These are phyloP conservation scores for Tetramorium bicarinatum DNA, from an alignment of 2,888 invertebrate genomes.

Conservation along the genomic window DNA sequence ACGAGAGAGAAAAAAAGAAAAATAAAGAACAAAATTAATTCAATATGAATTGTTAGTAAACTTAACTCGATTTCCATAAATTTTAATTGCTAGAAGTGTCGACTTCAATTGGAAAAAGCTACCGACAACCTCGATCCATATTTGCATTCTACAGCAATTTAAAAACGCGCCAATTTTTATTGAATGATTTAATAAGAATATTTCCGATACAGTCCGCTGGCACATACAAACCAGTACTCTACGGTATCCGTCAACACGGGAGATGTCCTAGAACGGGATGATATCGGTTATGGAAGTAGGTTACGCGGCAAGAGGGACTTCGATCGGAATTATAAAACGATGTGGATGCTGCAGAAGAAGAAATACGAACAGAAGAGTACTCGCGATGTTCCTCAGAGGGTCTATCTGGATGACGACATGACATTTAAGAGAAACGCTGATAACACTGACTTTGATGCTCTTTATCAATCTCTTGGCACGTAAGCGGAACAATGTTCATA, in stretches of 20 bases:
- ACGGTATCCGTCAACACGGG: not conserved
- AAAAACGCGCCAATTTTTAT: conserved; percentile 25
- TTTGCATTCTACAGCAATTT: conserved; percentile 32
- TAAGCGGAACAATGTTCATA: conserved; percentile 25
- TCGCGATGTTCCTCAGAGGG: conserved; percentile 43
- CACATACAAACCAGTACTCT: conserved; percentile 35
- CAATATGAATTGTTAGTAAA: not conserved
- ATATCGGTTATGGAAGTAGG: conserved; percentile 39
- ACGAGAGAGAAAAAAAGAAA: not conserved
- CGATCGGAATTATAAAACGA: conserved; percentile 46
- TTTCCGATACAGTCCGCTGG: conserved; percentile 32
- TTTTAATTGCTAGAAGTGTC: conserved; percentile 3
- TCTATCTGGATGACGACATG: conserved; percentile 63
- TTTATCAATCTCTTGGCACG: conserved; percentile 30
- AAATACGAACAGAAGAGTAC: conserved; percentile 31
- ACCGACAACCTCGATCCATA: conserved; percentile 1
- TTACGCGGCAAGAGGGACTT: conserved; percentile 67
- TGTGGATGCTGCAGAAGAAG: conserved; percentile 49
- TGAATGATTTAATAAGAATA: conserved; percentile 40
- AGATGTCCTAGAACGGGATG: conserved; percentile 12
- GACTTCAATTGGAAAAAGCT: not conserved
- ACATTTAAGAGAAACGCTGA: conserved; percentile 62
- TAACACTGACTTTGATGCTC: conserved; percentile 25
- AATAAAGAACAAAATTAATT: conserved; percentile 14
- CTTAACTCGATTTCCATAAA: conserved; percentile 19